A percentile compares a stretch with the other conserved stretches of the same genome.
These are phyloP conservation scores for Myripristis murdjan DNA, from an alignment of 2,797 vertebrate species.

Conservation along the genomic window DNA sequence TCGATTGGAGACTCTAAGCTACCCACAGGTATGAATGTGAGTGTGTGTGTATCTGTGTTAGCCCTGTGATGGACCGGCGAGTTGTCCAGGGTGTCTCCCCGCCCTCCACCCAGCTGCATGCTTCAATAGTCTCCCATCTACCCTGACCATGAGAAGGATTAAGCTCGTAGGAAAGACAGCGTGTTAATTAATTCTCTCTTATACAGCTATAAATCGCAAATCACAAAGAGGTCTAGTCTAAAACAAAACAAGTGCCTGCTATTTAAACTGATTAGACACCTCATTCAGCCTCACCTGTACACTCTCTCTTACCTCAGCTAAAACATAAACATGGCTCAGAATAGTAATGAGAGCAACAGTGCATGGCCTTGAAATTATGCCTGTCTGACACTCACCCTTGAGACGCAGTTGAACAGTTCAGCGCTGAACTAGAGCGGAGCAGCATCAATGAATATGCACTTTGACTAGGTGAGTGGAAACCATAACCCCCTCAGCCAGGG, in stretches of 20 bases:
- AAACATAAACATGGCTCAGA: constrained; percentile 73
- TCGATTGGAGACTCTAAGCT: no score
- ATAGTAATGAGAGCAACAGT: constrained; percentile 77
- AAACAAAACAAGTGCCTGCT: constrained; percentile 26
- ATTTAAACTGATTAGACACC: constrained; percentile 44
- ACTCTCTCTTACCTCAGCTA: constrained; percentile 43
- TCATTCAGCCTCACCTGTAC: constrained; percentile 25
- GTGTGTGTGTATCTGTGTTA: not conserved
- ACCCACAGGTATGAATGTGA: no score
- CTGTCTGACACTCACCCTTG: constrained; percentile 78
- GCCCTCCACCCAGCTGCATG: no score
- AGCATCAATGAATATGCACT: constrained; percentile 78
- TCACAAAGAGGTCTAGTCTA: constrained; percentile 9
- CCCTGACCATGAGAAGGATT: no score
- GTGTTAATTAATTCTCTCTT: not conserved
- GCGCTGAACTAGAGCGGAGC: constrained; percentile 74
- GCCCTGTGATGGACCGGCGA: constrained; percentile 6
- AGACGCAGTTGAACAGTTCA: constrained; percentile 83
- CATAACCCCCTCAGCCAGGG: constrained; percentile 64
- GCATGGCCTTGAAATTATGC: constrained; percentile 79
- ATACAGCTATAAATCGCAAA: constrained; percentile 4
- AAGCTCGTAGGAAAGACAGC: no score
- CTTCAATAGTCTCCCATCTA: no score
- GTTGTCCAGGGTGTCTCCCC: constrained; percentile 1
- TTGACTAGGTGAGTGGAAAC: constrained; percentile 74